Evolutionary conservation across 1,140 invertebrate species (phyloP).

Genomic region (Drosophila saltans): DNA sequence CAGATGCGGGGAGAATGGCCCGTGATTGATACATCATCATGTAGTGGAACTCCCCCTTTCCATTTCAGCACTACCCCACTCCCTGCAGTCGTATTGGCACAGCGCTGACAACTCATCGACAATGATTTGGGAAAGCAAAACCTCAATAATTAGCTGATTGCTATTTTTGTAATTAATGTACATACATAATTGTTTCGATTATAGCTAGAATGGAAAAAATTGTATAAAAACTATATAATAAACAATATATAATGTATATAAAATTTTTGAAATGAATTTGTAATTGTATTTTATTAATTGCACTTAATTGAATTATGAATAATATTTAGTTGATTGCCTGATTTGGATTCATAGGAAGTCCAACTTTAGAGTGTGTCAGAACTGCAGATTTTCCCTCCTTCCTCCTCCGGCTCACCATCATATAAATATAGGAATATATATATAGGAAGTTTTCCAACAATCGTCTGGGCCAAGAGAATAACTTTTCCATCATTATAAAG

Average conservation of each 20-base stretch:
- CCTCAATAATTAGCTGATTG: constrained; percentile 75
- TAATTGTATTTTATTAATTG: constrained; percentile 79
- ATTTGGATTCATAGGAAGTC: constrained; percentile 45
- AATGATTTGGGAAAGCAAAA: constrained; percentile 74
- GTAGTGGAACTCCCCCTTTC: constrained; percentile 21
- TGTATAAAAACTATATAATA: constrained; percentile 17
- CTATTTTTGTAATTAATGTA: constrained; percentile 76
- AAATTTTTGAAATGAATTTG: constrained; percentile 74
- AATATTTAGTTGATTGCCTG: constrained; percentile 48
- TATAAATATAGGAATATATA: not conserved
- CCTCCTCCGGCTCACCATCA: not conserved
- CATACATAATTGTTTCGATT: constrained; percentile 75
- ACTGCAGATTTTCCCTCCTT: constrained; percentile 38
- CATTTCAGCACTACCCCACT: not conserved
- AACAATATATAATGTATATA: constrained; percentile 28
- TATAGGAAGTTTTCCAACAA: not conserved
- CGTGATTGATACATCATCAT: constrained; percentile 60
- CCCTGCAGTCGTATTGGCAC: not conserved
- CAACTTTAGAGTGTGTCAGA: constrained; percentile 22
- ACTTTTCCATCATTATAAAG: too few species aligned
- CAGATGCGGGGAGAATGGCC: constrained; percentile 9
- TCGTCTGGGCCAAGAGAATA: not conserved
- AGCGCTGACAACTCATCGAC: constrained; percentile 32
- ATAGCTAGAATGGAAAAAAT: constrained; percentile 56
- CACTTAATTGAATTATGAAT: constrained; percentile 79